Evolutionary conservation across 2,797 vertebrate genomes (phyloP).

Genomic region (Anguilla obscura): DNA sequence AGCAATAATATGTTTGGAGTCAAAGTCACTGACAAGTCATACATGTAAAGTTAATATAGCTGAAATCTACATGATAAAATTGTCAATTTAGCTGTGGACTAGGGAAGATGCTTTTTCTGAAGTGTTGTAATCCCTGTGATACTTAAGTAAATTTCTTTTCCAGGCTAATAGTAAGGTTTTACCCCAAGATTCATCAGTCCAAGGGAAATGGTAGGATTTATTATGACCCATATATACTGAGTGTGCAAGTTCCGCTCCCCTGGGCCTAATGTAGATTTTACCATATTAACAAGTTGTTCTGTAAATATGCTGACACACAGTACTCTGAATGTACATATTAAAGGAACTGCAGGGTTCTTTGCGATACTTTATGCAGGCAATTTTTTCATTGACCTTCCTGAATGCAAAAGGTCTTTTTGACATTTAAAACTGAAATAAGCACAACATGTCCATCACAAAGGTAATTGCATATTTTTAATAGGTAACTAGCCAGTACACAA

Average conservation of each 20-base stretch:
- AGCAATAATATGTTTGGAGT: not conserved
- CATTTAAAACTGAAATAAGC: not conserved
- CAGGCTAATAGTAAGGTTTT: constrained; percentile 12
- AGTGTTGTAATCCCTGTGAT: constrained; percentile 13
- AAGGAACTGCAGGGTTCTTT: not conserved
- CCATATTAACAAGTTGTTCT: constrained; percentile 22
- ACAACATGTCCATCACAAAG: not conserved
- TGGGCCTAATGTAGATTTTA: constrained; percentile 27
- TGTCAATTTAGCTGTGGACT: not conserved
- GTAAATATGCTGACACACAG: constrained; percentile 16
- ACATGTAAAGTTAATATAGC: not conserved
- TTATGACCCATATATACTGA: constrained; percentile 25
- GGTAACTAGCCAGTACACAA: not conserved
- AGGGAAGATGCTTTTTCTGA: not conserved
- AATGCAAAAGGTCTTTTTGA: not conserved
- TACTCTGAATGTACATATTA: constrained; percentile 20
- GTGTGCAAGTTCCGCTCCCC: constrained; percentile 11
- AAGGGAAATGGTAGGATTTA: constrained; percentile 29
- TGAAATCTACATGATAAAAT: not conserved
- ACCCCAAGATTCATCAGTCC: constrained; percentile 17
- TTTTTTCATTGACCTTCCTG: not conserved
- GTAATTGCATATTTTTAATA: not conserved
- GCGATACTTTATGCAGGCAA: not conserved
- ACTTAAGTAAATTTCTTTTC: not conserved
- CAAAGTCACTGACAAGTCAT: not conserved